phyloP scores from a whole-genome alignment of 2,113 vertebrate genomes.

The Dromas ardeola region DNA sequence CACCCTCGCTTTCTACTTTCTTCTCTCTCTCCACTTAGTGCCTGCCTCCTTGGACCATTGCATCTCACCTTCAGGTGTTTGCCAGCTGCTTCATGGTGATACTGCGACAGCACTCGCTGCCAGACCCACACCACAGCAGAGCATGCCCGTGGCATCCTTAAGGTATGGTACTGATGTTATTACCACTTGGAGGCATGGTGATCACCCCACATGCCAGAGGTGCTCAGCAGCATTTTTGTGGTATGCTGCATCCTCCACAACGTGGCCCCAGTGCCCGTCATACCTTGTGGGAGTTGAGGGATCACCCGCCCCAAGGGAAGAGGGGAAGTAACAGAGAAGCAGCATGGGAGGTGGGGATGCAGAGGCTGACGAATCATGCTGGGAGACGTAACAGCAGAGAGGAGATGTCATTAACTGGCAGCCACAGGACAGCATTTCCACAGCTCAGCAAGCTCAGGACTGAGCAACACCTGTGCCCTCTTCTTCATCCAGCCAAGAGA shows the following conservation, averaged over 20 bases:
- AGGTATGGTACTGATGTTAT: neutral
- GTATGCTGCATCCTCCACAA: neutral
- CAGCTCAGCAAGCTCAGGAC: neutral
- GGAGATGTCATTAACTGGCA: neutral
- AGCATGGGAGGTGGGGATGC: neutral
- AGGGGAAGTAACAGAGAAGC: neutral
- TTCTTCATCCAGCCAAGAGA: neutral
- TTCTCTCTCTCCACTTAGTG: neutral
- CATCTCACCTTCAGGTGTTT: neutral
- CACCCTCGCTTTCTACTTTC: neutral
- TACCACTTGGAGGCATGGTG: neutral
- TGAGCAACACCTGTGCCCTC: neutral
- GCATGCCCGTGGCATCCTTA: neutral
- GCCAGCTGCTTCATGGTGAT: neutral
- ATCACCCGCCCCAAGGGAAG: neutral
- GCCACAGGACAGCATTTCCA: neutral
- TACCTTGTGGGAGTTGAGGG: neutral
- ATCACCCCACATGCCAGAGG: neutral
- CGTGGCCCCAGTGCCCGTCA: fast-evolving
- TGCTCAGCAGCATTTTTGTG: neutral
- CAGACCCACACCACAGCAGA: neutral
- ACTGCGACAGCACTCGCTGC: neutral
- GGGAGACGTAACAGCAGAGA: neutral
- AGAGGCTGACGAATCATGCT: neutral
- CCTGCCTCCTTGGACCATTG: neutral